Evolutionary conservation across 2,797 vertebrate species (phyloP).

Genomic region (Artibeus lituratus): DNA sequence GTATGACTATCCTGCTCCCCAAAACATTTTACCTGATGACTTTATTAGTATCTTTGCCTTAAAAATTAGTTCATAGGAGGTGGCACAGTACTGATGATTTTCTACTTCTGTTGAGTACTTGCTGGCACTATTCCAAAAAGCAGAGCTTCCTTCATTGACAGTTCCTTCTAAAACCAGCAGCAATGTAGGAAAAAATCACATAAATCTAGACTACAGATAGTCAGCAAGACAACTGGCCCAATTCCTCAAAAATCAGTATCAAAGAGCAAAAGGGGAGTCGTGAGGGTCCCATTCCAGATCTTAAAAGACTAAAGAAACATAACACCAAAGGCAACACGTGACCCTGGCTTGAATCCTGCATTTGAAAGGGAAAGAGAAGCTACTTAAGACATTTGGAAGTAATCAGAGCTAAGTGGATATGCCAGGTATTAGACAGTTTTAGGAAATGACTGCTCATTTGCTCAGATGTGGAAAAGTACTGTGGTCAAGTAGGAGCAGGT

Average conservation of each 20-base stretch:
- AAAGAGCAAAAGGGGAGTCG: neutral
- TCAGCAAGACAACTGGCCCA: neutral
- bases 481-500: neutral
- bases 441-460: neutral
- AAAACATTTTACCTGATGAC: neutral
- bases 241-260: neutral
- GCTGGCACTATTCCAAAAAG: neutral
- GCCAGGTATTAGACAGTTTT: neutral
- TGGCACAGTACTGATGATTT: neutral
- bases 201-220: neutral
- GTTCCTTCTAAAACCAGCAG: neutral
- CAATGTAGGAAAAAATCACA: neutral
- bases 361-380: neutral
- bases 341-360: neutral
- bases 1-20: neutral
- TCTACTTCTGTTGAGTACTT: neutral
- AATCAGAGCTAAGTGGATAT: neutral
- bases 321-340: neutral
- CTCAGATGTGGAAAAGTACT: neutral
- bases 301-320: neutral
- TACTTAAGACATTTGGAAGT: neutral
- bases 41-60: slow-evolving; percentile 2
- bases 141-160: slow-evolving; percentile 26
- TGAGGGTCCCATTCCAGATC: neutral
- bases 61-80: neutral